These are phyloP conservation scores for Epsilonema sp. DNA, from an alignment of 2,888 invertebrate species.

Conservation along the genomic window DNA sequence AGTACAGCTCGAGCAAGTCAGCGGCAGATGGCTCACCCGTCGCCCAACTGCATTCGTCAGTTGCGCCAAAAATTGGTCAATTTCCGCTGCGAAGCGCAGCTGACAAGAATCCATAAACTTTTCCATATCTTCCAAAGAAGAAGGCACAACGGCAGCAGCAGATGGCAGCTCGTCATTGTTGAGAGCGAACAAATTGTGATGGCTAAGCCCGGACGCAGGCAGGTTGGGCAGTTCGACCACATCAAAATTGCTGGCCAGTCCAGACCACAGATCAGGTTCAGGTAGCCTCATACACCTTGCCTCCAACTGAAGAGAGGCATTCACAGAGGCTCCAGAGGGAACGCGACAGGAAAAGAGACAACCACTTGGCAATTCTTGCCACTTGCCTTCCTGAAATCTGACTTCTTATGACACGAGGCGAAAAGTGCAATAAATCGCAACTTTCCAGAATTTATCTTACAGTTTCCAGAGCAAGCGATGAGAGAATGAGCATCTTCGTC, in stretches of 20 bases:
- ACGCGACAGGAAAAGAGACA: neutral
- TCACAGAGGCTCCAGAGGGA: neutral
- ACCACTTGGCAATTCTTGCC: slow-evolving; percentile 4
- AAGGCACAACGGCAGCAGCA: no score
- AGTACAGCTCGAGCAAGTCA: neutral
- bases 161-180: no score
- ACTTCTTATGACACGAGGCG: no score
- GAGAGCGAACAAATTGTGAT: no score
- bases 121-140: neutral
- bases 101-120: neutral
- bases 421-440: no score
- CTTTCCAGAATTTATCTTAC: no score
- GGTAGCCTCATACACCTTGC: no score
- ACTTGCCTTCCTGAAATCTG: neutral
- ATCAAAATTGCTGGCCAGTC: no score
- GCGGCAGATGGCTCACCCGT: neutral
- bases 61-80: neutral
- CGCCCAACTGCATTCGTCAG: neutral
- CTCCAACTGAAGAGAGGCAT: no score
- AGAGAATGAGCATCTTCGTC: neutral
- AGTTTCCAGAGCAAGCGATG: neutral
- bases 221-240: no score
- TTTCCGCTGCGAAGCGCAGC: neutral
- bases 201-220: no score
- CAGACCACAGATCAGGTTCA: no score